A percentile compares a stretch with the other conserved stretches of the same genome.
Evolutionary conservation across 2,113 vertebrate species (phyloP).

Genomic region (Pelusios castaneus): DNA sequence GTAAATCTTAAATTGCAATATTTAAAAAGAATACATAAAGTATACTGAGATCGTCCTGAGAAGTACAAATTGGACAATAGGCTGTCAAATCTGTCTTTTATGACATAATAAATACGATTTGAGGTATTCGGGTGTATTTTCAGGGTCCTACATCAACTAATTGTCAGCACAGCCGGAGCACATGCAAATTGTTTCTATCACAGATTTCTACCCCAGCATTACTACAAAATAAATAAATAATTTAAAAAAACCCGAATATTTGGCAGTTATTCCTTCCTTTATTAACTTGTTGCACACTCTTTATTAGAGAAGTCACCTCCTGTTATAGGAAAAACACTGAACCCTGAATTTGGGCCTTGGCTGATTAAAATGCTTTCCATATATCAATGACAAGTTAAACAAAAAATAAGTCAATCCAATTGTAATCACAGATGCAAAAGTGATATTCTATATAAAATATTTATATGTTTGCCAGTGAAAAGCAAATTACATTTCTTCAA

Average conservation of each 20-base stretch:
- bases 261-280: neutral
- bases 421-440: neutral
- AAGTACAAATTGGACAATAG: neutral
- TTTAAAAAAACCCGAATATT: neutral
- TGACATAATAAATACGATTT: neutral
- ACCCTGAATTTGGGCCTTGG: neutral
- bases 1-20: neutral
- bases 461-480: neutral
- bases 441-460: neutral
- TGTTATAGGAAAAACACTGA: neutral
- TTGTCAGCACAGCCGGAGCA: neutral
- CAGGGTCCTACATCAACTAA: neutral
- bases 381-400: neutral
- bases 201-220: neutral
- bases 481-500: neutral
- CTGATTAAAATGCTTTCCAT: neutral
- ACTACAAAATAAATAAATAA: neutral
- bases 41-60: neutral
- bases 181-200: neutral
- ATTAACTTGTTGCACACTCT: neutral
- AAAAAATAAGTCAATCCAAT: neutral
- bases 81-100: neutral
- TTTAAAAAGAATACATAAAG: neutral
- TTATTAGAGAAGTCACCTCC: neutral
- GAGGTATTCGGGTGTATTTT: fast-evolving